phyloP scores from a whole-genome alignment of 2,888 invertebrate species.

The Glyphotaelius pellucidus region DNA sequence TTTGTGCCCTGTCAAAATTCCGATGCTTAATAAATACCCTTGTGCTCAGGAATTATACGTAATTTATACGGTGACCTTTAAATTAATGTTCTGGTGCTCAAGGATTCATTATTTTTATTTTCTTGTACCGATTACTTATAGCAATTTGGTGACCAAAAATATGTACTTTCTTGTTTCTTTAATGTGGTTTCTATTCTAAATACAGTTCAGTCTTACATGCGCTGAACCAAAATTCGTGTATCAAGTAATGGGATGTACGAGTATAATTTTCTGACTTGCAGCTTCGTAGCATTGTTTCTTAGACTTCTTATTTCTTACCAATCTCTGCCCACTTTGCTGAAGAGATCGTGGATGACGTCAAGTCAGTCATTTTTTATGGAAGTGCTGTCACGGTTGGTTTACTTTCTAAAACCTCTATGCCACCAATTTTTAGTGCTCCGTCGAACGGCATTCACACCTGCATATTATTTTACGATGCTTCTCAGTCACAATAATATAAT shows the following conservation, averaged over 20 bases:
- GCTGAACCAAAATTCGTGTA: background rate
- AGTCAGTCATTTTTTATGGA: constrained; percentile 23
- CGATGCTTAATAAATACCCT: no score
- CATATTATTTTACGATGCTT: background rate
- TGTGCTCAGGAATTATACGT: background rate
- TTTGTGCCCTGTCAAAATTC: no score
- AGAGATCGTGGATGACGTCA: constrained; percentile 24
- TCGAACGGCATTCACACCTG: background rate
- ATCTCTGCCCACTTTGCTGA: constrained; percentile 21
- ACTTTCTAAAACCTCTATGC: constrained; percentile 41
- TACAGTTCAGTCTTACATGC: background rate
- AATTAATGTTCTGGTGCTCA: no score
- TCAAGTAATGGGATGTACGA: background rate
- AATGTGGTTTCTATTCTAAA: background rate
- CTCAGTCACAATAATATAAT: background rate
- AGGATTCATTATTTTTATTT: background rate
- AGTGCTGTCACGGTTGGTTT: constrained; percentile 25
- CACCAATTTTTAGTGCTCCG: constrained; percentile 3
- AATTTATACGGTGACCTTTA: background rate
- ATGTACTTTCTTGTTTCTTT: background rate
- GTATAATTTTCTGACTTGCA: background rate
- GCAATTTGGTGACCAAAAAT: background rate
- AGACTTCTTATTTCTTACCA: background rate
- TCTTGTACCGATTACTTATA: background rate
- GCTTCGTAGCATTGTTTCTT: background rate